Percentiles rank a stretch among this genome's conserved stretches.
These are phyloP conservation scores for Monomorium pharaonis DNA, from an alignment of 1,140 invertebrate genomes.

Conservation along the genomic window DNA sequence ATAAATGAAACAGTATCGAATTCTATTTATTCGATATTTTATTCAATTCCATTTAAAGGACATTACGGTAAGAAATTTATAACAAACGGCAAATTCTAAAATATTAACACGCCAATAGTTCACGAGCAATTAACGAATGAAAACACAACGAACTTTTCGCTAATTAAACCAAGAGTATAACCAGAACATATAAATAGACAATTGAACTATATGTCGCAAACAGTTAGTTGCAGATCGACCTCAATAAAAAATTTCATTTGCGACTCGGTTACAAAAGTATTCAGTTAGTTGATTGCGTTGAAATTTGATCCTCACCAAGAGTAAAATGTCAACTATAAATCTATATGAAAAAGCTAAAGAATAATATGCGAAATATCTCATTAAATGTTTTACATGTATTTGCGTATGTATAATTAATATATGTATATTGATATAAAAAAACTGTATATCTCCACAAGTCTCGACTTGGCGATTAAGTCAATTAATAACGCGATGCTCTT, in stretches of 20 bases:
- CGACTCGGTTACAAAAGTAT: neutral
- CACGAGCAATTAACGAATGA: neutral
- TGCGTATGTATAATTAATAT: neutral
- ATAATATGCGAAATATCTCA: neutral
- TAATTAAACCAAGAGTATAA: neutral
- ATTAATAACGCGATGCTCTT: slow-evolving; percentile 12
- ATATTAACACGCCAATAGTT: neutral
- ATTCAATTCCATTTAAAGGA: neutral
- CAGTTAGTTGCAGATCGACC: neutral
- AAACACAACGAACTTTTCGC: neutral
- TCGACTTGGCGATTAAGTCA: slow-evolving; percentile 1
- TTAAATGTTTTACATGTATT: neutral
- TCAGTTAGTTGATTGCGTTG: neutral
- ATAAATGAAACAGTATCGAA: too few relatives aligned
- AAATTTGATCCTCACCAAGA: neutral
- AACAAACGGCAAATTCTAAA: neutral
- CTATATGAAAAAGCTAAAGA: neutral
- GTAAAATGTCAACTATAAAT: neutral
- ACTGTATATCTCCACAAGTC: neutral
- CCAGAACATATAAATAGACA: neutral
- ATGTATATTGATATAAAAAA: too few relatives aligned
- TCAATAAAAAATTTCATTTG: neutral
- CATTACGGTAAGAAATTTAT: neutral
- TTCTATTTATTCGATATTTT: neutral
- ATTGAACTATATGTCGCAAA: neutral